These are phyloP conservation scores for Rotaria socialis DNA, from an alignment of 2,888 invertebrate species.

Conservation along the genomic window DNA sequence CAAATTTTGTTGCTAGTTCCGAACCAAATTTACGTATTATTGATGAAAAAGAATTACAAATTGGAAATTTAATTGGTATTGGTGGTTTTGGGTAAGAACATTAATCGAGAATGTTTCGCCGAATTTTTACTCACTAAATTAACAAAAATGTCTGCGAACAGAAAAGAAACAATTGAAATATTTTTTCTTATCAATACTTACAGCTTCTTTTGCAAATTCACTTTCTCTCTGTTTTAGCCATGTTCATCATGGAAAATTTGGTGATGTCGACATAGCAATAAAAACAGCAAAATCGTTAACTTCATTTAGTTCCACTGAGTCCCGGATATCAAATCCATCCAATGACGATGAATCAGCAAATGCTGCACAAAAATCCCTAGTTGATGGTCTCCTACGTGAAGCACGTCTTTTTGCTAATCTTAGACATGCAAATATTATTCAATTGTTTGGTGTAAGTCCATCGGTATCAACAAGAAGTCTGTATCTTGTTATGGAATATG, in stretches of 20 bases:
- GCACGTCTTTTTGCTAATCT: conserved; percentile 90
- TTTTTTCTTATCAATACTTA: no score
- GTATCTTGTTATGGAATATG: conserved; percentile 93
- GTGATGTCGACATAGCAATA: not conserved
- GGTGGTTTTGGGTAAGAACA: conserved; percentile 82
- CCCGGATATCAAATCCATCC: conserved; percentile 63
- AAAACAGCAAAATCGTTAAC: conserved; percentile 13
- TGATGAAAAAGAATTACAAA: conserved; percentile 75
- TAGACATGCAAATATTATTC: conserved; percentile 89
- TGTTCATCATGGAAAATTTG: conserved; percentile 16
- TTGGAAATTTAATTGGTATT: conserved; percentile 88
- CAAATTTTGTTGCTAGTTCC: conserved; percentile 72
- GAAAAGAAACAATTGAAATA: no score
- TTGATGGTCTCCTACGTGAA: conserved; percentile 68
- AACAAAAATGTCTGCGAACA: no score
- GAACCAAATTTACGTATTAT: conserved; percentile 62
- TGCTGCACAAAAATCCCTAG: conserved; percentile 78
- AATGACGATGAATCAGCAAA: conserved; percentile 81
- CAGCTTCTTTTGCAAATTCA: no score
- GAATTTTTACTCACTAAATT: no score
- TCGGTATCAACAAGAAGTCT: conserved; percentile 64
- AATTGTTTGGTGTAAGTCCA: conserved; percentile 68
- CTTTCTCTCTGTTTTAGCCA: not conserved
- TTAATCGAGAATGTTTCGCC: no score
- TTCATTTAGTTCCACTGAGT: not conserved